Percentiles rank a stretch among this genome's conserved stretches.
Conservation (phyloP, 2,113 vertebrate genomes). For the Chamaea fasciata region DNA sequence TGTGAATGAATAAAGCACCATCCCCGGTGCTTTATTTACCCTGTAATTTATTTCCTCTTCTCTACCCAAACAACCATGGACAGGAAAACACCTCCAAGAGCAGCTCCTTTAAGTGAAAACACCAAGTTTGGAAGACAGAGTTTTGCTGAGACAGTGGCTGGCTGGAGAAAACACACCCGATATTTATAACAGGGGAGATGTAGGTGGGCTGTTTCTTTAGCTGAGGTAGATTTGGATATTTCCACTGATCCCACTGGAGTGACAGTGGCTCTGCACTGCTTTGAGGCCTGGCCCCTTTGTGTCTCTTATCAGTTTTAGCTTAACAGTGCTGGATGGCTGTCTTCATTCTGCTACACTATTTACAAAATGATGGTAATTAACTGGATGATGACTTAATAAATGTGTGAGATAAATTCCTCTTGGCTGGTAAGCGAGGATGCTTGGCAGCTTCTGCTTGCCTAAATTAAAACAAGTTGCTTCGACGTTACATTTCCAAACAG, state of each 20-base stretch:
- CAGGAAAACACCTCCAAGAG: neutral
- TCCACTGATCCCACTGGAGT: fast-evolving
- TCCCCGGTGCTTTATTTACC: neutral
- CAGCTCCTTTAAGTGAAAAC: neutral
- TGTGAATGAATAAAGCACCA: neutral
- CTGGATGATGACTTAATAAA: constrained; percentile 43
- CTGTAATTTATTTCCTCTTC: neutral
- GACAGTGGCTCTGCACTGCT: neutral
- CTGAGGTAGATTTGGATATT: neutral
- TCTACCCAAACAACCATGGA: neutral
- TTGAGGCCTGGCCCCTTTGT: neutral
- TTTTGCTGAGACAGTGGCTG: neutral
- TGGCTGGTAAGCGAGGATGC: constrained; percentile 17
- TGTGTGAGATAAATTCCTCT: constrained; percentile 52
- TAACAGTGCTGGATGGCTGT: neutral
- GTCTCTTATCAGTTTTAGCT: neutral
- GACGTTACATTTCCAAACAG: constrained; percentile 52
- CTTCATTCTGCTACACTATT: neutral
- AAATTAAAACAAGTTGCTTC: constrained; percentile 68
- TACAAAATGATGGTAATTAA: constrained; percentile 12
- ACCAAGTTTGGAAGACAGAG: neutral
- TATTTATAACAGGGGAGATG: neutral
- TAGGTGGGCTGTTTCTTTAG: neutral
- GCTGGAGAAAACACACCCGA: neutral
- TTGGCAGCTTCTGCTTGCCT: constrained; percentile 44